phyloP scores from a whole-genome alignment of 2,797 vertebrate genomes.

The Taeniopygia guttata region DNA sequence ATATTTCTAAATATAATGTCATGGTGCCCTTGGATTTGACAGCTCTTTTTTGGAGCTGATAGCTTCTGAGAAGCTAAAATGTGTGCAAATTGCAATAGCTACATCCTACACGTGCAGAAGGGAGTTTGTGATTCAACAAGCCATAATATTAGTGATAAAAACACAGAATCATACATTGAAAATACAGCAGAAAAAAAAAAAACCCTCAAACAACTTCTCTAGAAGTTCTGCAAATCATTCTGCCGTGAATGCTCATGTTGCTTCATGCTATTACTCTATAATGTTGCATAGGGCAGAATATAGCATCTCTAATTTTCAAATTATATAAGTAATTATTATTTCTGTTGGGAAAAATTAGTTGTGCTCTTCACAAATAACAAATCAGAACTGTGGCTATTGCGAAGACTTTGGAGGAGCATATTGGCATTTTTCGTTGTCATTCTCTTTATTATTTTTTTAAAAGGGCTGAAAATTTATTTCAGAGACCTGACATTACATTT shows the following conservation, averaged over 20 bases:
- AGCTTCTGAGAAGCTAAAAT: not conserved
- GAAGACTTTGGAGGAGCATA: not conserved
- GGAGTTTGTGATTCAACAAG: not conserved
- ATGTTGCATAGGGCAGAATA: not conserved
- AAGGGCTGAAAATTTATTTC: conserved; percentile 38
- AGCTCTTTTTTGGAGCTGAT: not conserved
- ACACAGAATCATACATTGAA: not conserved
- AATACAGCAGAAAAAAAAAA: not conserved
- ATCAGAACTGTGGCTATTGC: not conserved
- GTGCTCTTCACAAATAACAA: not conserved
- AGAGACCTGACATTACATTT: not conserved
- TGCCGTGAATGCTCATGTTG: not conserved
- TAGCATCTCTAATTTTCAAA: not conserved
- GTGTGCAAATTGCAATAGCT: not conserved
- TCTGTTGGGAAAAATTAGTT: not conserved
- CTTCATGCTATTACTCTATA: not conserved
- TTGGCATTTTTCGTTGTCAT: not conserved
- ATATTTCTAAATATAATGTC: not conserved
- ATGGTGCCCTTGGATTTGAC: not conserved
- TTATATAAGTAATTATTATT: not conserved
- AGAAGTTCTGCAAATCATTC: not conserved
- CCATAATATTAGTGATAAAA: not conserved
- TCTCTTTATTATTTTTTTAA: not conserved
- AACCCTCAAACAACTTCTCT: not conserved
- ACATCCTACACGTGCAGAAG: not conserved